phyloP scores from a whole-genome alignment of 2,797 vertebrate species.

The Cirrhinus molitorella region DNA sequence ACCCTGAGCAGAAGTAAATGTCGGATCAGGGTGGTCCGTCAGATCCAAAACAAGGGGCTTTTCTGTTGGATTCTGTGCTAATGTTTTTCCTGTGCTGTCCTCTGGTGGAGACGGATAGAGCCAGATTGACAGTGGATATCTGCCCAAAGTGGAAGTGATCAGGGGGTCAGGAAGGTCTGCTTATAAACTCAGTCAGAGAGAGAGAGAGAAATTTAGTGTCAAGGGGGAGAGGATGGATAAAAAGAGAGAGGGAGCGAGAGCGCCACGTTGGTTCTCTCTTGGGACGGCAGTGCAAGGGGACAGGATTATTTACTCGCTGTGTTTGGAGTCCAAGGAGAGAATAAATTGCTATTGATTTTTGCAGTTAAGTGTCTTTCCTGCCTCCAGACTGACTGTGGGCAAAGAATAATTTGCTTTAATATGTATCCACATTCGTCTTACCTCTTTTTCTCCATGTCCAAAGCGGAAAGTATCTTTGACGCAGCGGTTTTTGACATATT shows the following conservation, averaged over 20 bases:
- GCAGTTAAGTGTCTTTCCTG: conserved; percentile 79
- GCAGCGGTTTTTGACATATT: conserved; percentile 13
- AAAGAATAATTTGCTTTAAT: conserved; percentile 70
- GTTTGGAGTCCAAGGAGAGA: conserved; percentile 85
- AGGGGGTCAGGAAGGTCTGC: conserved; percentile 49
- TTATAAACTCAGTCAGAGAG: conserved; percentile 47
- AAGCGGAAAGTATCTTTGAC: conserved; percentile 31
- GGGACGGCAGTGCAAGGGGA: conserved; percentile 80
- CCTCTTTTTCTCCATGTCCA: conserved; percentile 46
- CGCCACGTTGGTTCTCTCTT: conserved; percentile 67
- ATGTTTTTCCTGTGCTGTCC: conserved; percentile 54
- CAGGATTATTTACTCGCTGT: conserved; percentile 88
- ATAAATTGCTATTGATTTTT: conserved; percentile 93
- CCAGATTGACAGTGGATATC: conserved; percentile 54
- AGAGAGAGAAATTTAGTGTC: conserved; percentile 45
- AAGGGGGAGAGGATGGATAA: conserved; percentile 48
- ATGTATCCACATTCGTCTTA: conserved; percentile 67
- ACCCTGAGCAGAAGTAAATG: conserved; percentile 10
- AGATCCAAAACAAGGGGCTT: conserved; percentile 1
- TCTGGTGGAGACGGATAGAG: conserved; percentile 36
- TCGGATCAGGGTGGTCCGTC: background rate
- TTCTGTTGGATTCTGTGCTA: conserved; percentile 8
- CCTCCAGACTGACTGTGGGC: conserved; percentile 74
- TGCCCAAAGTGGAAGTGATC: conserved; percentile 53
- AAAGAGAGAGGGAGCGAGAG: conserved; percentile 58